Evolutionary conservation across 2,888 invertebrate species (phyloP), one percentile per base, ranked within the genome.

Genomic region (Lottia scabra): DNA sequence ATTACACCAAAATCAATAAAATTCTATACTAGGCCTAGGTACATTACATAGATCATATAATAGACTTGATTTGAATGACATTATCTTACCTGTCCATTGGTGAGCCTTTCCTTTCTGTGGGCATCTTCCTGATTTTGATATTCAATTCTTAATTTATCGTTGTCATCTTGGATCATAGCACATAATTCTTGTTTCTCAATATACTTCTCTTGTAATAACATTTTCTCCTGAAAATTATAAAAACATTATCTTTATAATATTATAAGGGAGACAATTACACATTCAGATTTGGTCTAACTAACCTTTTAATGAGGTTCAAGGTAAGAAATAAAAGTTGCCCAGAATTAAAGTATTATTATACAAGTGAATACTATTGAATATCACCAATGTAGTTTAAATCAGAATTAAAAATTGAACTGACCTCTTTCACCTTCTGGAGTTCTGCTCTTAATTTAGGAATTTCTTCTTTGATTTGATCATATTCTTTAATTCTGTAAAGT

Each of bases 401-500:
- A 30, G 5, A 30, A 30, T 5, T 5, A 30, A 30, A 38, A 38
- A 38, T 38, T 38, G 5, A 23, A 75, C 74, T 78, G 79, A 87
- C 88, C 74, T 80, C 80, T 79, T 83, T 75, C 73, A 93, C 90
- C 84, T 93, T 92, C 78, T 94, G 94, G 75, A 93, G 86, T 82
- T 93, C 92, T 23, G 91, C 90, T 67, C 93, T 92, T 81, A 94
- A 91, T 76, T 94, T 90, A 65, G 91, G 89, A n/a, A 92, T 91
- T 89, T 95, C 95, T 75, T 93, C 93, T 80, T 93, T 92, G 75
- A 93, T 87, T 76, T 91, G 91, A 62, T 91, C 90, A 76, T 93
- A 92, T 87, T 95, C 94, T 68, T 92, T 90, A 8, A 67, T 26
- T 27, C 43, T 38, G 27, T 56, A 43, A 67, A 12, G 38, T 48